Evolutionary conservation across 2,797 vertebrate genomes (phyloP).

Genomic region (Distichodus sexfasciatus): DNA sequence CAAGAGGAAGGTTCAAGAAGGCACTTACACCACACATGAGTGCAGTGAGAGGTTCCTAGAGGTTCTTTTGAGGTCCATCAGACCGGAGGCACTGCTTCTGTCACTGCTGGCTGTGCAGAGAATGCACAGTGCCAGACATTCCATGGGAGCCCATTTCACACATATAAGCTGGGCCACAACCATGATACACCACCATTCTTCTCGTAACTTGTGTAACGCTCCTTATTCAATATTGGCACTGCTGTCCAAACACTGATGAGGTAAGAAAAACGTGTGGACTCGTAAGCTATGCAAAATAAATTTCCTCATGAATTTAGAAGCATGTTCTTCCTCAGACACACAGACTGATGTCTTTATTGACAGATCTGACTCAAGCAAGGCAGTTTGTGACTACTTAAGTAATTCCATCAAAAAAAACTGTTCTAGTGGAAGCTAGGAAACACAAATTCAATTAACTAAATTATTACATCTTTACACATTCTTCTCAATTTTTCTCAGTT

Average conservation of each 20-base stretch:
- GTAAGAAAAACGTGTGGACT: constrained; percentile 22
- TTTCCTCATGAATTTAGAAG: neutral
- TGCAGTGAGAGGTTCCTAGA: constrained; percentile 25
- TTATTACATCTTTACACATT: no score
- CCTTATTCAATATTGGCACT: constrained; percentile 32
- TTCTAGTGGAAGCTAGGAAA: no score
- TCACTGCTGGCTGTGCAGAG: constrained; percentile 51
- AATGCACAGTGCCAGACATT: constrained; percentile 39
- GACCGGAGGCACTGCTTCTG: constrained; percentile 45
- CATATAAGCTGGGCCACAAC: constrained; percentile 12
- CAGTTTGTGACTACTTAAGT: neutral
- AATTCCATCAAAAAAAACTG: neutral
- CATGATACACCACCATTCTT: constrained; percentile 41
- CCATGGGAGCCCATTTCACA: constrained; percentile 40
- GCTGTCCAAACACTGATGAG: neutral
- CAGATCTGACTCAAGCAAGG: neutral
- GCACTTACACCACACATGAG: constrained; percentile 11
- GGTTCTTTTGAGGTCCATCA: constrained; percentile 33
- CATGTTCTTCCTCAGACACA: neutral
- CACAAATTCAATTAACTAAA: no score
- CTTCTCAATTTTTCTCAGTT: no score
- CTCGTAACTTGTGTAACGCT: constrained; percentile 44
- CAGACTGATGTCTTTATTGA: neutral
- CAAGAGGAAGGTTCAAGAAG: constrained; percentile 16
- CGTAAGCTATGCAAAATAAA: constrained; percentile 27